Conservation (phyloP, 2,888 invertebrate genomes). For the Mamestra brassicae region DNA sequence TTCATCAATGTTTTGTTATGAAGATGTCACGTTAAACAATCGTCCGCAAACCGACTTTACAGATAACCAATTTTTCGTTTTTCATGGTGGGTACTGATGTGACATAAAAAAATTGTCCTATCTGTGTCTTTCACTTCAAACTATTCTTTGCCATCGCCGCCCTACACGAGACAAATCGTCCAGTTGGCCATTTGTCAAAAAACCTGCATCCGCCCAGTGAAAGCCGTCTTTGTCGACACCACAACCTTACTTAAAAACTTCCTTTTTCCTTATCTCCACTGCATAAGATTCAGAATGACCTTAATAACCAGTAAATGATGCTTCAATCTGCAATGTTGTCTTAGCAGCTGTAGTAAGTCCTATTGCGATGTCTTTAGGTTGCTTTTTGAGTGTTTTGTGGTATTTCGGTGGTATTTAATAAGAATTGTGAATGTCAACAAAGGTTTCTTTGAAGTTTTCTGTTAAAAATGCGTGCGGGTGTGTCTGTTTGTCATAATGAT, state of each 20-base stretch:
- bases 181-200: conserved; percentile 90
- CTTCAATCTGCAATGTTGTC: conserved; percentile 19
- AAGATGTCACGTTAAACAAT: too few species aligned
- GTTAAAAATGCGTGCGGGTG: conserved; percentile 71
- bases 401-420: conserved; percentile 53
- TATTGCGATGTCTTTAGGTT: conserved; percentile 42
- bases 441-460: conserved; percentile 67
- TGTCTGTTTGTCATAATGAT: conserved; percentile 62
- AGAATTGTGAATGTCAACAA: conserved; percentile 71
- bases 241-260: conserved; percentile 66
- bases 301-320: conserved; percentile 24
- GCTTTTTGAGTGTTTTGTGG: conserved; percentile 19
- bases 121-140: conserved; percentile 7
- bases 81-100: too few species aligned
- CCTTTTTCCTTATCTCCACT: conserved; percentile 65
- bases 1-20: too few species aligned
- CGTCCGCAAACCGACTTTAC: too few species aligned
- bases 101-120: background rate
- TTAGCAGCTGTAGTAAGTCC: conserved; percentile 18
- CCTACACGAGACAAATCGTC: conserved; percentile 89
- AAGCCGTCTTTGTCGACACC: conserved; percentile 84
- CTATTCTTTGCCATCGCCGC: conserved; percentile 83
- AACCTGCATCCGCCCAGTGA: conserved; percentile 89
- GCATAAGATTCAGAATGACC: conserved; percentile 70
- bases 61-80: too few species aligned